These are phyloP conservation scores for Cryptomyrus ogoouensis DNA, from an alignment of 2,113 vertebrate species.

Conservation along the genomic window DNA sequence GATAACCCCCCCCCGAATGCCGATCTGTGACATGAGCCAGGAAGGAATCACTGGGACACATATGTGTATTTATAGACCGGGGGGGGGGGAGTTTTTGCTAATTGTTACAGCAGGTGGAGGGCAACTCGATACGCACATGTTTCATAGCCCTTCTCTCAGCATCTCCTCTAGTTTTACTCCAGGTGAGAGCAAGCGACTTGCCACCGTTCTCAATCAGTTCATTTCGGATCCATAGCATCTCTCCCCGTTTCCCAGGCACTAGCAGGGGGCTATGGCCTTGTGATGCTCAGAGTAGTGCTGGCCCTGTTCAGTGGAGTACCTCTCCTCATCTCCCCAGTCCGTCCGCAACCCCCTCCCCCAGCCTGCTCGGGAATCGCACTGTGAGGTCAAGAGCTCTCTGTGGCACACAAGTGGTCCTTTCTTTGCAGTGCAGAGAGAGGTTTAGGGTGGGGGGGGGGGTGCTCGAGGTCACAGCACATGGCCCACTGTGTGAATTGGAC, in stretches of 20 bases:
- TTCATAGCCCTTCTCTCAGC: not conserved
- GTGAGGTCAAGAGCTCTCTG: slow-evolving; percentile 15
- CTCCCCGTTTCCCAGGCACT: not conserved
- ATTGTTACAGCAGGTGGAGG: slow-evolving; percentile 14
- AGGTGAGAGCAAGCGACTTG: not conserved
- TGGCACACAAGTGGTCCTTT: slow-evolving; percentile 7
- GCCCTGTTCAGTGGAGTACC: slow-evolving; percentile 18
- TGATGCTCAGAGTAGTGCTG: not conserved
- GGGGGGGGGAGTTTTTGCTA: not conserved
- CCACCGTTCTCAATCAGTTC: not conserved
- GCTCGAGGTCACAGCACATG: not conserved
- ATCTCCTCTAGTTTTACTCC: not conserved
- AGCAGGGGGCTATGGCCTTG: not conserved
- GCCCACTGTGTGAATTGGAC: not conserved
- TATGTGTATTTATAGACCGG: not conserved
- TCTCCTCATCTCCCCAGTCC: not conserved
- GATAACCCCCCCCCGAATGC: not conserved
- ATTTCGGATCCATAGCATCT: not conserved
- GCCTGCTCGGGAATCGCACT: not conserved
- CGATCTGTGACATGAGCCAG: not conserved
- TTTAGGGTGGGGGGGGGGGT: not conserved
- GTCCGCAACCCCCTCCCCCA: not conserved
- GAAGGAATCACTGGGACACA: not conserved
- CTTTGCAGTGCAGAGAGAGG: not conserved
- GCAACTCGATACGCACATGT: not conserved